Conservation (phyloP, 2,888 invertebrate species). For the Ochlodes sylvanus region DNA sequence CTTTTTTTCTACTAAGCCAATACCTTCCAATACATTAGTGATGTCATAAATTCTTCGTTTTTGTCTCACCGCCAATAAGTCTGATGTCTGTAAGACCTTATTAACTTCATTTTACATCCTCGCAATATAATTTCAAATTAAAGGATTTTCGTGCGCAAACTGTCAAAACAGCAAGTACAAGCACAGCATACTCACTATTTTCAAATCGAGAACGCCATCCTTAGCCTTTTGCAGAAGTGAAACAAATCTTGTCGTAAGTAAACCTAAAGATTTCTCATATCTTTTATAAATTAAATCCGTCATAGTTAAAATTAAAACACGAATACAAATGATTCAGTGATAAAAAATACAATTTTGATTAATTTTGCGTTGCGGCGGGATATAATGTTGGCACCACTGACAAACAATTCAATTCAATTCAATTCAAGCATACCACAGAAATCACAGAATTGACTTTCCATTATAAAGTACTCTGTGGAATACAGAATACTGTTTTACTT, state of each 20-base stretch:
- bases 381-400: constrained; percentile 63
- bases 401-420: constrained; percentile 16
- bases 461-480: no score
- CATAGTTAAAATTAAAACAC: constrained; percentile 67
- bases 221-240: constrained; percentile 94
- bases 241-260: constrained; percentile 96
- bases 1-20: constrained; percentile 96
- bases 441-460: no score
- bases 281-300: constrained; percentile 90
- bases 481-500: no score
- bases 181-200: constrained; percentile 88
- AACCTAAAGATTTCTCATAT: constrained; percentile 96
- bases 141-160: constrained; percentile 61
- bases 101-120: constrained; percentile 29
- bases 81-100: constrained; percentile 89
- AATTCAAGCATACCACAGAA: no score
- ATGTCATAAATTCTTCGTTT: constrained; percentile 97
- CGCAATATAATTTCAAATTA: constrained; percentile 19
- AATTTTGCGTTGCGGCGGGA: constrained; percentile 79
- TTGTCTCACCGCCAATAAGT: constrained; percentile 94
- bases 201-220: constrained; percentile 96
- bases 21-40: constrained; percentile 97
- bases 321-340: constrained; percentile 41
- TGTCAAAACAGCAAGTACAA: constrained; percentile 54
- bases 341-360: constrained; percentile 46